Evolutionary conservation across 2,888 invertebrate genomes (phyloP), one percentile per base, ranked within the genome.

Genomic region (Gonocerus acuteangulatus): DNA sequence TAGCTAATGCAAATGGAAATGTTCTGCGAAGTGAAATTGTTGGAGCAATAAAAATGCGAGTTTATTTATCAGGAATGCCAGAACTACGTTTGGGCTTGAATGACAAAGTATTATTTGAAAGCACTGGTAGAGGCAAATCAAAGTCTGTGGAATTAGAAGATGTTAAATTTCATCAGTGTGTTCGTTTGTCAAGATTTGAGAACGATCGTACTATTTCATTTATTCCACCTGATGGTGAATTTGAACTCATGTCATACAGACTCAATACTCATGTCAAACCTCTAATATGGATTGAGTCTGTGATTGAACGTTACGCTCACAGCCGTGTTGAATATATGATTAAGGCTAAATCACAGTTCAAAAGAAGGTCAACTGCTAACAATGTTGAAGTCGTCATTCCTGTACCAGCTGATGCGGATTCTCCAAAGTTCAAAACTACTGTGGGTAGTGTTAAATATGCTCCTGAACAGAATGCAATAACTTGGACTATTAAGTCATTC

Each of bases 151-250:
- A 84, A 70, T 70, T 84, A 65, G 84, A 84, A 71, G 84, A 84
- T 73, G 82, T 83, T 18, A 85, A 85, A 71, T 84, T 84, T 70
- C 84, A 84, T 70, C 84, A 84, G 73, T 84, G 84, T 73, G 84
- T 84, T 6, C 74, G 84, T 21, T 72, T 85, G 60, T 82, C 83
- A 1, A 74, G 83, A 62, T 84, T 84, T 73, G 84, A 85, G 69
- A 83, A 83, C 69, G 84, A 84, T 71, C 75, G 84, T 45, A 85
- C 84, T 11, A 83, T 83, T 62, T 82, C 80, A 3, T 84, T 85
- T 73, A 82, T 85, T 69, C 84, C 84, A 48, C 84, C 84, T 2
- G 84, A 84, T 73, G 84, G 84, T 36, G 84, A 84, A 71, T 84
- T 85, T 74, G 84, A 84, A 69, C 73, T 84, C 64, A 85, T 85